Evolutionary conservation across 2,797 vertebrate genomes (phyloP).

Genomic region (Syngnathus rostellatus): DNA sequence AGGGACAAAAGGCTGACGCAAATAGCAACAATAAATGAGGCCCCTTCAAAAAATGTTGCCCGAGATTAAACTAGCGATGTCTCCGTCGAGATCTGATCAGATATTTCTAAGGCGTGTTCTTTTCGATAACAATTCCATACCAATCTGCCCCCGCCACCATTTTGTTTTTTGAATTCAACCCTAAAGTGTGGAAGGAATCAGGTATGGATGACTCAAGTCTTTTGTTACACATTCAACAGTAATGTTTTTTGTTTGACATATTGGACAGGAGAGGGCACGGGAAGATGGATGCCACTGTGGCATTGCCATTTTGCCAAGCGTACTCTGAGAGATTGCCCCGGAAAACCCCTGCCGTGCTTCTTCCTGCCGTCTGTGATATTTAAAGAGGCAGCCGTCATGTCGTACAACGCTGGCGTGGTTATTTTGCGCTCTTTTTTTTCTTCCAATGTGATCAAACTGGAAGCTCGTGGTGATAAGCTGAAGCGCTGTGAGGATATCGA

Average conservation of each 20-base stretch:
- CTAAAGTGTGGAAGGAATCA: no score
- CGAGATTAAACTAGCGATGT: not conserved
- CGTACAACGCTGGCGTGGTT: constrained; percentile 34
- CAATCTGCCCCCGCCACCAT: no score
- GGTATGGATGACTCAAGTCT: no score
- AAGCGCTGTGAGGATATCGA: not conserved
- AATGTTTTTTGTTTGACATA: not conserved
- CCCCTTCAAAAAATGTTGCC: not conserved
- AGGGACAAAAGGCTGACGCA: not conserved
- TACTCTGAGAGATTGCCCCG: constrained; percentile 59
- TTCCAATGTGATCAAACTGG: constrained; percentile 44
- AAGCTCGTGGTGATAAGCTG: constrained; percentile 23
- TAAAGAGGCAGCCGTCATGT: constrained; percentile 40
- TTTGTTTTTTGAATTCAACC: no score
- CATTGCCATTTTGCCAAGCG: constrained; percentile 57
- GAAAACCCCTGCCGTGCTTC: constrained; percentile 39
- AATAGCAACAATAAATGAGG: not conserved
- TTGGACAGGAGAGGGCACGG: constrained; percentile 21
- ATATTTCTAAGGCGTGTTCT: no score
- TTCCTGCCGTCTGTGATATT: constrained; percentile 20
- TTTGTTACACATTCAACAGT: no score
- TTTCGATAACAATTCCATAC: no score
- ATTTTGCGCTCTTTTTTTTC: constrained; percentile 36
- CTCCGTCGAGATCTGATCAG: no score
- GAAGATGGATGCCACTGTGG: constrained; percentile 25